phyloP scores from a whole-genome alignment of 2,797 vertebrate genomes.

The Sus cebifrons region DNA sequence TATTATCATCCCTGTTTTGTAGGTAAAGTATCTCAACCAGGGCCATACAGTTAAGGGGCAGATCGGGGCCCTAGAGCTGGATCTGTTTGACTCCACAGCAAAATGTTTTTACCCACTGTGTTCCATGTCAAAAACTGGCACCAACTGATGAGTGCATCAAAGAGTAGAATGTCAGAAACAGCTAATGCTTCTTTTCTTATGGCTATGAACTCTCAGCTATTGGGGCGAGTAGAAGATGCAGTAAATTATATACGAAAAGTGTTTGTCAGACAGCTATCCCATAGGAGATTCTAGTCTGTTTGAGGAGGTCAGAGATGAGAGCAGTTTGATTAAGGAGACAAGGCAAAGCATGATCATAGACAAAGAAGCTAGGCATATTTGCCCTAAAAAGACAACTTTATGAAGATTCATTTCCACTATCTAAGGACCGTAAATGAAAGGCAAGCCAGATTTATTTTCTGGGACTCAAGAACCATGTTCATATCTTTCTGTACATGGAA shows the following conservation, averaged over 20 bases:
- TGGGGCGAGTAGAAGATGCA: not conserved
- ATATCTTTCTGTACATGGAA: not conserved
- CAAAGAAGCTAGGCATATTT: not conserved
- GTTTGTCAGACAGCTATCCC: not conserved
- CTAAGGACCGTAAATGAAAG: not conserved
- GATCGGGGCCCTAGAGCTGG: not conserved
- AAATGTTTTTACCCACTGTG: not conserved
- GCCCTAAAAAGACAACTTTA: not conserved
- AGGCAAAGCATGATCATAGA: not conserved
- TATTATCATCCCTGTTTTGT: not conserved
- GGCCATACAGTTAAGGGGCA: not conserved
- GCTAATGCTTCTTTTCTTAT: not conserved
- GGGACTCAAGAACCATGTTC: not conserved
- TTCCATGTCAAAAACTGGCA: not conserved
- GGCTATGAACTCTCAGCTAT: conserved; percentile 8
- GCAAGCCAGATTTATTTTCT: conserved; percentile 14
- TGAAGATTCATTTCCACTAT: conserved; percentile 4
- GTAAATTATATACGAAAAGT: not conserved
- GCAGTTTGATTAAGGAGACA: not conserved
- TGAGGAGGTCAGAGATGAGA: not conserved
- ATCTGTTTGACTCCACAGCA: conserved; percentile 19
- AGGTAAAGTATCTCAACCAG: not conserved
- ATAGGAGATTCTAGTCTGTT: not conserved
- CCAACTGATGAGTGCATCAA: not conserved
- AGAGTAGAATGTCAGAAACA: conserved; percentile 5